phyloP scores from a whole-genome alignment of 1,140 invertebrate species.

The Laupala kohalensis region DNA sequence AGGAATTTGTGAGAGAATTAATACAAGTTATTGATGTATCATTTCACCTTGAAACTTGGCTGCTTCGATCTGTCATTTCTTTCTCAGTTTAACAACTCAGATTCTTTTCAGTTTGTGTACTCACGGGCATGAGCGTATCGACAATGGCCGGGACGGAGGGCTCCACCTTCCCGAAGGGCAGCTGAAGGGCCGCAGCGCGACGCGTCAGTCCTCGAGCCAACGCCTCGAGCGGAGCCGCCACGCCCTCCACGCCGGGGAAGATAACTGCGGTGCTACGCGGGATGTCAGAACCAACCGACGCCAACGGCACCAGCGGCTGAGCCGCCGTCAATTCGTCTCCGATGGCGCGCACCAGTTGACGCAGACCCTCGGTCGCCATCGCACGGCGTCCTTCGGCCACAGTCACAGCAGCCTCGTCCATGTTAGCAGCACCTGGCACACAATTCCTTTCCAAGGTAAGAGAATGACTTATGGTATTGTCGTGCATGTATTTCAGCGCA shows the following conservation, averaged over 20 bases:
- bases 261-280: neutral
- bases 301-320: neutral
- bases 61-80: no score
- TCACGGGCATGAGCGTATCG: no score
- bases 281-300: neutral
- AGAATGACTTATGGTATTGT: no score
- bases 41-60: no score
- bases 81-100: no score
- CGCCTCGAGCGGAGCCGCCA: neutral
- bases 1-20: no score
- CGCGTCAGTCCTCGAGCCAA: neutral
- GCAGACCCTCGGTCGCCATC: neutral
- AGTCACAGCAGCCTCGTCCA: no score
- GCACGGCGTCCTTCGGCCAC: neutral
- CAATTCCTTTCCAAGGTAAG: no score
- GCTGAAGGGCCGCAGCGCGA: neutral
- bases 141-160: neutral
- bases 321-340: neutral
- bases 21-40: no score
- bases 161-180: neutral
- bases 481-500: no score
- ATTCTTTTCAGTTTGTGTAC: no score
- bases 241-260: neutral
- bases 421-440: no score
- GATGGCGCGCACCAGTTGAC: neutral